phyloP scores from a whole-genome alignment of 1,140 invertebrate genomes.

The Linepithema humile region DNA sequence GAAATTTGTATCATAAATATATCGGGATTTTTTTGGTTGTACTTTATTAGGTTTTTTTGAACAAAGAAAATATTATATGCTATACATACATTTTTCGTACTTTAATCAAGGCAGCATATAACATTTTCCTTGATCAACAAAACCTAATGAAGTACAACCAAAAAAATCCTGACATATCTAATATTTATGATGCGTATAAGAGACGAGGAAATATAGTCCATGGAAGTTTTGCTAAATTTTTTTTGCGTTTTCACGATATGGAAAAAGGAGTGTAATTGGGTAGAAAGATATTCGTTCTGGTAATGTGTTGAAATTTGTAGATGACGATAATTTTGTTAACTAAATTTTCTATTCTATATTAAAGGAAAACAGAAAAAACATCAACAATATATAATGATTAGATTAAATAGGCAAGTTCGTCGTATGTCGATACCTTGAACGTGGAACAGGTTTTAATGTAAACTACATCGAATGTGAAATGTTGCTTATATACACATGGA shows the following conservation, averaged over 20 bases:
- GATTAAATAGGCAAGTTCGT: too few relatives aligned
- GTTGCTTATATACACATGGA: too few relatives aligned
- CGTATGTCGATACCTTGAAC: too few relatives aligned
- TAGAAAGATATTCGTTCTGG: background rate
- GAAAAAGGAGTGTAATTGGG: background rate
- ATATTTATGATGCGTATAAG: too few relatives aligned
- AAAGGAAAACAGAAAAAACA: background rate
- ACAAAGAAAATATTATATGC: background rate
- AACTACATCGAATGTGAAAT: too few relatives aligned
- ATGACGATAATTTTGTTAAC: background rate
- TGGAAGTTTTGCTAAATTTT: background rate
- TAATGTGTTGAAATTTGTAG: background rate
- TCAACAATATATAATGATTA: too few relatives aligned
- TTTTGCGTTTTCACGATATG: background rate
- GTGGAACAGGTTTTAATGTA: too few relatives aligned
- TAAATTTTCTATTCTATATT: background rate
- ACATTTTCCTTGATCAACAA: constrained; percentile 5
- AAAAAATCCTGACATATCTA: background rate
- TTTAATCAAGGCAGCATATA: too few relatives aligned
- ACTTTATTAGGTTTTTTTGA: background rate
- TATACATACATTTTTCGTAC: too few relatives aligned
- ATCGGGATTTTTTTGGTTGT: constrained; percentile 3
- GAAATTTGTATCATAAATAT: background rate
- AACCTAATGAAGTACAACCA: background rate
- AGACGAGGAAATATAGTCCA: background rate